phyloP scores from a whole-genome alignment of 2,888 invertebrate species.

The Toxonevra muliebris region DNA sequence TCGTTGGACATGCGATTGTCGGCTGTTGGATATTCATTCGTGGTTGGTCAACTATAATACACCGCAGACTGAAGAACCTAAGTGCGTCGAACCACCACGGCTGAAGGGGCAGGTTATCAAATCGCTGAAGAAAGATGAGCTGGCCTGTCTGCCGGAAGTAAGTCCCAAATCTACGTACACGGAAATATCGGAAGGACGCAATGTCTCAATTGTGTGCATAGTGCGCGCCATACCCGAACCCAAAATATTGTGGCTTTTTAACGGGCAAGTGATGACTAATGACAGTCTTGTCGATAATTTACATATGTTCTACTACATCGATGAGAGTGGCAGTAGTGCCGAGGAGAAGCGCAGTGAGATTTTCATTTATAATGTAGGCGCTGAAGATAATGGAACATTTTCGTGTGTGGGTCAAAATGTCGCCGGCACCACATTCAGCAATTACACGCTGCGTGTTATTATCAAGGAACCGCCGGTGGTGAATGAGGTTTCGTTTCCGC shows the following conservation, averaged over 20 bases:
- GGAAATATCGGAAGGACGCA: constrained; percentile 82
- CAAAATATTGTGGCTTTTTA: constrained; percentile 84
- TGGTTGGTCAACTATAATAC: constrained; percentile 83
- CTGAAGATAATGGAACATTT: constrained; percentile 86
- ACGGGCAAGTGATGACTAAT: constrained; percentile 81
- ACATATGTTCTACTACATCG: constrained; percentile 76
- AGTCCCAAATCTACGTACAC: constrained; percentile 78
- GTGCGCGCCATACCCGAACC: constrained; percentile 85
- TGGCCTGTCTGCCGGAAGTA: constrained; percentile 85
- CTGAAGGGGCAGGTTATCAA: constrained; percentile 75
- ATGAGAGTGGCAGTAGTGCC: constrained; percentile 72
- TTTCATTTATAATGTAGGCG: constrained; percentile 79
- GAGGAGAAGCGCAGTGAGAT: constrained; percentile 82
- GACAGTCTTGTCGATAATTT: constrained; percentile 76
- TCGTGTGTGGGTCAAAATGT: constrained; percentile 86
- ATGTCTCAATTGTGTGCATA: constrained; percentile 82
- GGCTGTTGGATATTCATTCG: constrained; percentile 77
- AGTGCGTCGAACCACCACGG: constrained; percentile 76
- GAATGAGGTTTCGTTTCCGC: constrained; percentile 74
- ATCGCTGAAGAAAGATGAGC: constrained; percentile 73
- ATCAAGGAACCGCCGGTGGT: constrained; percentile 78
- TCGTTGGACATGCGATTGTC: constrained; percentile 90
- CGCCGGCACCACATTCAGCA: constrained; percentile 81
- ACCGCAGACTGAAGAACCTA: constrained; percentile 80
- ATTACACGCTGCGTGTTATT: constrained; percentile 82